Conservation (phyloP, 2,888 invertebrate species). For the Megamerina dolium region DNA sequence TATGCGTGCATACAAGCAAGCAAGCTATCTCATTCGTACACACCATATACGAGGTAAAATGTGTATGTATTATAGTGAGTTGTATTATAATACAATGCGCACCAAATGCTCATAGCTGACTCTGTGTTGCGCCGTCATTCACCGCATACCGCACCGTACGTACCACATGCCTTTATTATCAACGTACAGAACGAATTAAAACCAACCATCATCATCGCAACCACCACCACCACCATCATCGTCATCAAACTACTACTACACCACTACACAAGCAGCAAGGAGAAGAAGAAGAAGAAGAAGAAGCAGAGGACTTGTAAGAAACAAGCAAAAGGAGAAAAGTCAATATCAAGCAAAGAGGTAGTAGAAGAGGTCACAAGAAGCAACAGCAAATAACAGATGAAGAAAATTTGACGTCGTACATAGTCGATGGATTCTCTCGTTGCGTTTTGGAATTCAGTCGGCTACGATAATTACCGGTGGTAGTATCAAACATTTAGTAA, state of each 20-base stretch:
- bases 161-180: no score
- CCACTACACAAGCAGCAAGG: background rate
- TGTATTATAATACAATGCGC: conserved; percentile 5
- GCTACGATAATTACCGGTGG: conserved; percentile 49
- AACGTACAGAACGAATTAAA: no score
- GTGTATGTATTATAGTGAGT: no score
- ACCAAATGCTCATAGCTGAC: conserved; percentile 7
- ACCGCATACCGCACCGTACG: no score
- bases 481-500: conserved; percentile 31
- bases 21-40: conserved; percentile 6
- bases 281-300: no score
- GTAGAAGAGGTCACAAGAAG: background rate
- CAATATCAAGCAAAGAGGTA: no score
- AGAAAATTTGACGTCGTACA: background rate
- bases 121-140: conserved; percentile 7
- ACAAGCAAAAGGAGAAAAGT: background rate
- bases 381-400: no score
- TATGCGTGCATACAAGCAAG: no score
- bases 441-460: conserved; percentile 47
- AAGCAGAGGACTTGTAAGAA: no score
- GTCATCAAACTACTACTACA: background rate
- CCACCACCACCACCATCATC: no score
- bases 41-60: no score
- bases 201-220: no score
- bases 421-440: conserved; percentile 35